A percentile compares a stretch with the other conserved stretches of the same genome.
Conservation (phyloP, 2,888 invertebrate genomes). For the Therioaphis trifolii region DNA sequence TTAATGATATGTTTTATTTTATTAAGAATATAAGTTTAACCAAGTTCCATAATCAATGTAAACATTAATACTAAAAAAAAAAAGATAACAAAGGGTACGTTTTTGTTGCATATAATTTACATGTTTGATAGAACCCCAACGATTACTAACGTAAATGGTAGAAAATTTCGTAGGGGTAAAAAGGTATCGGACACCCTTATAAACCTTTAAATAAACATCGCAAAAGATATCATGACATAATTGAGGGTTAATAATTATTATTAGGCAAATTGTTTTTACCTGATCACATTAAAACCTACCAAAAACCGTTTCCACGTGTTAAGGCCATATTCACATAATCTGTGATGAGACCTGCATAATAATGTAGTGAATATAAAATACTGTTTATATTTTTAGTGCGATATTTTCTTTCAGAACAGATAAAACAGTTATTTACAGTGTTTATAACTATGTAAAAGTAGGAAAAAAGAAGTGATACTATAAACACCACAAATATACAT, state of each 20-base stretch:
- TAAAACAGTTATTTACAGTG: too few relatives aligned
- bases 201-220: constrained; percentile 1
- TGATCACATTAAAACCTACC: background rate
- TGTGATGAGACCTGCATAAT: too few relatives aligned
- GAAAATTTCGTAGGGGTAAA: background rate
- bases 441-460: too few relatives aligned
- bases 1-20: background rate
- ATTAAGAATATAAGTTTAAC: background rate
- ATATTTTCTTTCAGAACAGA: too few relatives aligned
- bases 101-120: constrained; percentile 6
- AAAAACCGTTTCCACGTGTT: background rate
- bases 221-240: constrained; percentile 14
- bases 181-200: constrained; percentile 17
- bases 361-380: too few relatives aligned
- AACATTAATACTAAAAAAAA: background rate
- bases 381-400: too few relatives aligned
- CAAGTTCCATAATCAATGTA: background rate
- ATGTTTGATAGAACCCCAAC: constrained; percentile 20
- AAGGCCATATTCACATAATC: too few relatives aligned
- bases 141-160: background rate
- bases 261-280: constrained; percentile 4
- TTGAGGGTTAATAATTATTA: constrained; percentile 32
- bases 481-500: too few relatives aligned
- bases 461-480: too few relatives aligned
- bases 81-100: background rate